Base-by-base conservation (phyloP, 2,797 vertebrate species). In the Moxostoma hubbsi region DNA sequence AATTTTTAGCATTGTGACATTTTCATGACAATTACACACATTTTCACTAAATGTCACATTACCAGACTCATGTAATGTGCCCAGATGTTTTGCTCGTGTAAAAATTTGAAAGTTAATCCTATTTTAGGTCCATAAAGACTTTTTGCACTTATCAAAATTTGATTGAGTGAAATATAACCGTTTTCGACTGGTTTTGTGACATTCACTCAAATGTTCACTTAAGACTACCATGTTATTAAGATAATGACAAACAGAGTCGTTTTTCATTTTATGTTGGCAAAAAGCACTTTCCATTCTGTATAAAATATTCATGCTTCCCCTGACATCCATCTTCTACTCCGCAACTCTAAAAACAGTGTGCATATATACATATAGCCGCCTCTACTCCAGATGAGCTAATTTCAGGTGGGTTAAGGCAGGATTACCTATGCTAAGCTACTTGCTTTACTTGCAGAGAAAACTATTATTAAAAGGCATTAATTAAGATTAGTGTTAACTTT, bases 361-460 rank as follows among this genome's bases (percentile, higher is more conserved):
- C 18, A 65, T 10, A 65, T 10, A 10, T 59, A 49, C 13, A 61
- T 62, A 12, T 36, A 10, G 7, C 53, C n/a, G 7, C 53, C 61
- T 47, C 3, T 50, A 11, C 47, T 18, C 12, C 50, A 66, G 18
- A 18, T 7, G 16, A 24, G 53, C 57, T 73, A 55, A 73, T 73
- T 75, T 83, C 51, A 69, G n/a, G 46, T 55, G 15, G 54, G 57
- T 70, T 78, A 79, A 66, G 57, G 36, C 46, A 68, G 50, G 24
- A 76, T 80, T 77, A 84, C 62, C 57, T 5, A 51, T 47, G 63
- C 24, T 79, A 76, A 68, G 66, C 70, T 24, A 64, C 50, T 73
- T 59, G 15, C n/a, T 67, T 61, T 67, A 69, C n/a, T 73, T 18
- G 6, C 12, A 67, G 24, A 75, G 18, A 64, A 75, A 75, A 58